Evolutionary conservation across 1,140 invertebrate genomes (phyloP), one percentile per base, ranked within the genome.

Genomic region (Drosophila athabasca): DNA sequence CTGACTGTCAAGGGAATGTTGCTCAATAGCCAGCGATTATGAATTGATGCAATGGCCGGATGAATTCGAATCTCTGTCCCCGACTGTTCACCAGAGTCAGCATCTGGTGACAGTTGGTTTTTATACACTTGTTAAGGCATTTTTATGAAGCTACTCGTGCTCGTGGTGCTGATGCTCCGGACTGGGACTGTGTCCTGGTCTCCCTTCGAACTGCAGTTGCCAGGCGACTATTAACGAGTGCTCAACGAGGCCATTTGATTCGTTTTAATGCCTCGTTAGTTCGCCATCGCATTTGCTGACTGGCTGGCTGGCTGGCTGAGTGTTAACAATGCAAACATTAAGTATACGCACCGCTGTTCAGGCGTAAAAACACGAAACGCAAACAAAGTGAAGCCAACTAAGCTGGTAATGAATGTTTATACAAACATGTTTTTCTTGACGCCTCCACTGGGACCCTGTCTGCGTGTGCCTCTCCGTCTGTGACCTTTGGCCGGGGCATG

Each of bases 331-430:
- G 62, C 53, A 48, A 73, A 62, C 54, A 81, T 87, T 65, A 54
- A 62, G 74, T 60, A 84, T 84, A 84, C 81, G 80, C 71, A 65
- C 19, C 60, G 45, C 51, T 76, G 71, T 49, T 26, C 70, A 49
- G 8, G 43, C 46, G 53, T 71, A 54, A 60, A 59, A 70, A 31
- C 50, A 57, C 22, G 31, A 35, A 29, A 39, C 43, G 66, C 52
- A 57, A 69, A 69, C 68, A 53, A 17, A 41, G 66, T 22, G 71
- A 66, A 57, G 60, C 60, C 70, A 74, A 41, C 70, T 43, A 66
- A 66, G 71, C 61, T 74, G 22, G 61, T 66, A 74, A 74, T 74
- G 71, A 74, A 74, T 64, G 61, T 74, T 60, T 71, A 41, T 74
- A 58, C 49, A 74, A 64, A 74, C 53, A 74, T 59, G 53, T 59